Evolutionary conservation across 2,888 invertebrate species (phyloP).

Genomic region (Tenthredo livida): DNA sequence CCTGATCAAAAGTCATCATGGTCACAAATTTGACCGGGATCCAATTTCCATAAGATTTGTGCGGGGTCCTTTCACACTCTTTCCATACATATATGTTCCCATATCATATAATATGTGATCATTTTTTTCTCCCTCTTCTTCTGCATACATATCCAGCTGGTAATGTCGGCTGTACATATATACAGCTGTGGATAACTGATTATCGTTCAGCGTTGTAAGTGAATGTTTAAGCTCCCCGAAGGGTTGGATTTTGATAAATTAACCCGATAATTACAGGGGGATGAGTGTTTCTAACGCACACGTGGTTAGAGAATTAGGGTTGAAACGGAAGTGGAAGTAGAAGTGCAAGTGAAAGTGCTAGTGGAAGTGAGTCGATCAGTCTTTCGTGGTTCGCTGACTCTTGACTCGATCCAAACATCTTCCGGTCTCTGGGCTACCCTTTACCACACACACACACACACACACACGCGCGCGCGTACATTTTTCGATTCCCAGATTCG

Average conservation of each 20-base stretch:
- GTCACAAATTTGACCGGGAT: too few relatives aligned
- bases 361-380: constrained; percentile 50
- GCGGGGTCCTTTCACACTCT: too few relatives aligned
- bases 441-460: not conserved
- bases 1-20: too few relatives aligned
- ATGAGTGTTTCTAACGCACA: constrained; percentile 36
- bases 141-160: too few relatives aligned
- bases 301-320: not conserved
- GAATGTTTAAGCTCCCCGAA: not conserved
- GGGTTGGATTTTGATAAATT: constrained; percentile 51
- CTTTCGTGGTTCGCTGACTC: constrained; percentile 46
- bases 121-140: not conserved
- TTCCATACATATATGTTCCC: too few relatives aligned
- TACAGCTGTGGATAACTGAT: not conserved
- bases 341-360: constrained; percentile 31
- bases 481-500: not conserved
- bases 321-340: constrained; percentile 40
- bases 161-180: not conserved
- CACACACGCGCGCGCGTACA: not conserved
- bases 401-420: constrained; percentile 55
- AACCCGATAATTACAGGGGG: constrained; percentile 25
- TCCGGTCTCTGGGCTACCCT: not conserved
- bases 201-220: not conserved
- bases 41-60: too few relatives aligned
- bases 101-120: not conserved